These are phyloP conservation scores for Hemitrygon akajei DNA, from an alignment of 2,797 vertebrate species.

Conservation along the genomic window DNA sequence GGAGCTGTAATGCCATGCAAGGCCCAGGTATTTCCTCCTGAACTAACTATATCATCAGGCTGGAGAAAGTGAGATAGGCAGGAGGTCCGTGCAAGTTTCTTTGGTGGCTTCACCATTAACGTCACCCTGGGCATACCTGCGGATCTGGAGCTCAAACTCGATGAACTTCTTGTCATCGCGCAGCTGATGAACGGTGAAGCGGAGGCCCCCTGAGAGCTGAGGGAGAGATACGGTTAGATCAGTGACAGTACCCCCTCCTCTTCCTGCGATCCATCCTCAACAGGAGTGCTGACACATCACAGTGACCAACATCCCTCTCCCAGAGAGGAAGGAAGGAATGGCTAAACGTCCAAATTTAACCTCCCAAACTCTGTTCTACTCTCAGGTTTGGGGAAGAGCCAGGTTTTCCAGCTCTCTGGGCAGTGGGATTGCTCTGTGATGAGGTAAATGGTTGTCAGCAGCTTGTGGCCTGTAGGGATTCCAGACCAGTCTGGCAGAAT, in stretches of 20 bases:
- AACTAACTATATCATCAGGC: too few relatives aligned
- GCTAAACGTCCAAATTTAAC: too few relatives aligned
- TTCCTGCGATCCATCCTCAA: neutral
- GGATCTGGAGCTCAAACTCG: slow-evolving; percentile 85
- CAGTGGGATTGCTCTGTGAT: neutral
- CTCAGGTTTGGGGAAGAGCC: neutral
- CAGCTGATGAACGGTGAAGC: slow-evolving; percentile 77
- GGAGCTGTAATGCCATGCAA: too few relatives aligned
- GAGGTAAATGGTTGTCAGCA: neutral
- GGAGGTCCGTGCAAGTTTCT: too few relatives aligned
- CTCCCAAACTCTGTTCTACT: neutral
- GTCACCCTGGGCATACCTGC: slow-evolving; percentile 59
- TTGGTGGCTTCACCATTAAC: too few relatives aligned
- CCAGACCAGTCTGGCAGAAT: too few relatives aligned
- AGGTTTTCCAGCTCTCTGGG: neutral
- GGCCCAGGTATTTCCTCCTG: too few relatives aligned
- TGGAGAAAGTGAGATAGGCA: too few relatives aligned
- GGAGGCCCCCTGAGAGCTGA: slow-evolving; percentile 78
- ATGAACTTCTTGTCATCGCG: slow-evolving; percentile 70
- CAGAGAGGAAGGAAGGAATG: neutral
- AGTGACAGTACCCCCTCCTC: neutral
- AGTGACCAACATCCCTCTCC: neutral
- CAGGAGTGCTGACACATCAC: too few relatives aligned
- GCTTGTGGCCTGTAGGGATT: neutral
- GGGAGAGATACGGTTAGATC: slow-evolving; percentile 1